These are phyloP conservation scores for Trissolcus japonicus DNA, from an alignment of 2,888 invertebrate species.

Conservation along the genomic window DNA sequence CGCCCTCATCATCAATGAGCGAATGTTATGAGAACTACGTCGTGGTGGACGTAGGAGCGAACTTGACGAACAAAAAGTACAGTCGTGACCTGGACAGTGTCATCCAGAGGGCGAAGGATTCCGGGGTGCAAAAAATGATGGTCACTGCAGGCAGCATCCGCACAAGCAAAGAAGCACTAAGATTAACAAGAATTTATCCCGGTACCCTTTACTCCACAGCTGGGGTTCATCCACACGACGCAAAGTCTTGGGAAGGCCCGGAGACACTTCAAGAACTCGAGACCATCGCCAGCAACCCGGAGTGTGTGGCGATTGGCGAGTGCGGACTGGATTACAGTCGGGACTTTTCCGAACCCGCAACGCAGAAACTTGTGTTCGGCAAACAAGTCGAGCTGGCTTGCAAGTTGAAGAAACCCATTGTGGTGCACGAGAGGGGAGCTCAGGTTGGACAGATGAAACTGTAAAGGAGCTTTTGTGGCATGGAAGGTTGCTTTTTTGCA, in stretches of 20 bases:
- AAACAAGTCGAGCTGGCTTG: constrained; percentile 93
- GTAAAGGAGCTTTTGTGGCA: no score
- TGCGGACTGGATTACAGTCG: constrained; percentile 96
- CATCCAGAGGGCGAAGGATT: constrained; percentile 93
- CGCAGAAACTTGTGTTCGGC: constrained; percentile 90
- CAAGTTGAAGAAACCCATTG: constrained; percentile 89
- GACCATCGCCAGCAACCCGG: constrained; percentile 86
- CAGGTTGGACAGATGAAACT: no score
- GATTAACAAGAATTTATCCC: constrained; percentile 92
- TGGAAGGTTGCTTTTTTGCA: no score
- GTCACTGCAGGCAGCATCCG: constrained; percentile 93
- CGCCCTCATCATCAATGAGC: constrained; percentile 78
- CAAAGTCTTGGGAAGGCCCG: constrained; percentile 87
- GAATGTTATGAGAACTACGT: constrained; percentile 94
- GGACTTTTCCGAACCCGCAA: constrained; percentile 93
- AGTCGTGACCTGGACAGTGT: constrained; percentile 94
- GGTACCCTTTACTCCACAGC: constrained; percentile 94
- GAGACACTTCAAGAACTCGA: constrained; percentile 80
- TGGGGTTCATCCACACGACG: constrained; percentile 95
- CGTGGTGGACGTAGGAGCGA: constrained; percentile 93
- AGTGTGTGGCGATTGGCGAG: constrained; percentile 95
- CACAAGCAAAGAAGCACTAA: constrained; percentile 92
- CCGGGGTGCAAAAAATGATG: constrained; percentile 96
- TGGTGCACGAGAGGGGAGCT: constrained; percentile 95
- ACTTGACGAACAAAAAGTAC: constrained; percentile 95